Evolutionary conservation across 2,888 invertebrate genomes (phyloP).

Genomic region (Platypus cylindrus): DNA sequence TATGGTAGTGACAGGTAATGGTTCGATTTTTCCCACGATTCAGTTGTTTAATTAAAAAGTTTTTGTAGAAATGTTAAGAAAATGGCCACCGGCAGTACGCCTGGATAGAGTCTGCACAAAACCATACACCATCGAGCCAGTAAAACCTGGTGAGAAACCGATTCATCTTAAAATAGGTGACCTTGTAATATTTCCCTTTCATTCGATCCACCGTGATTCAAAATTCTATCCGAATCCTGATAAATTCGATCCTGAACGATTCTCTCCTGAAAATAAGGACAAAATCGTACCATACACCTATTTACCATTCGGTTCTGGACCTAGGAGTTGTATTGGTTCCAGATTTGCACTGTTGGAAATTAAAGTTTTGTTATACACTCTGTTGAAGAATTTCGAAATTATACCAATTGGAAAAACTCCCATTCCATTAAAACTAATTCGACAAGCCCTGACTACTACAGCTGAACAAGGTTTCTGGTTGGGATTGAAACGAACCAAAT

Average conservation of each 20-base stretch:
- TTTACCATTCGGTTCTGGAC: slow-evolving; percentile 10
- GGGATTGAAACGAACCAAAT: no score
- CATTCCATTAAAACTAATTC: no score
- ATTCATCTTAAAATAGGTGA: slow-evolving; percentile 24
- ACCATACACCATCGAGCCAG: slow-evolving; percentile 29
- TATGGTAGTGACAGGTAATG: slow-evolving; percentile 48
- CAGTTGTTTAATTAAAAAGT: no score
- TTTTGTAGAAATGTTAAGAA: no score
- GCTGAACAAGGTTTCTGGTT: no score
- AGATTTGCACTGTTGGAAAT: slow-evolving; percentile 22
- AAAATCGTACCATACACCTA: slow-evolving; percentile 27
- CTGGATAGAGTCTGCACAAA: slow-evolving; percentile 39
- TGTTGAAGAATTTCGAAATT: no score
- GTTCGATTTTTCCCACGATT: no score
- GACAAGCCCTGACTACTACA: no score
- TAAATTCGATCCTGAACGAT: slow-evolving; percentile 36
- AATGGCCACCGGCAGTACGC: slow-evolving; percentile 37
- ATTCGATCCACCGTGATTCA: slow-evolving; percentile 33
- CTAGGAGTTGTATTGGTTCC: slow-evolving; percentile 16
- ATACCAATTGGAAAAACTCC: no score
- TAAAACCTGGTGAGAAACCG: slow-evolving; percentile 18
- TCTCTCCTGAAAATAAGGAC: slow-evolving; percentile 26
- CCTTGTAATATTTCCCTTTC: slow-evolving; percentile 27
- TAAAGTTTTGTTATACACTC: no score
- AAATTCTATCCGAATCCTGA: slow-evolving; percentile 35